A percentile compares a stretch with the other conserved stretches of the same genome.
Conservation (phyloP, 2,888 invertebrate species). For the Torymus auratus region DNA sequence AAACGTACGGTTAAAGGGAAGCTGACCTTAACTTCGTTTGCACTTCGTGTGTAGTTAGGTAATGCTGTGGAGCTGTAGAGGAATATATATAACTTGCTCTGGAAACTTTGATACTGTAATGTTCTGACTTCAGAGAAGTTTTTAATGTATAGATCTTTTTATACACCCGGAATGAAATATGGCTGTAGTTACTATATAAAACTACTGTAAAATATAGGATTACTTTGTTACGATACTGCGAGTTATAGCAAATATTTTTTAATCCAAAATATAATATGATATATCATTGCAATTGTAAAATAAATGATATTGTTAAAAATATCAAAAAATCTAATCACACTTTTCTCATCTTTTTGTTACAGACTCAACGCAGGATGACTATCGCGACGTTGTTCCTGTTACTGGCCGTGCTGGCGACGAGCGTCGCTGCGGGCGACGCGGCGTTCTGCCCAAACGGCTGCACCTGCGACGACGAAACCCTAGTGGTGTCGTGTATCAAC, state of each 20-base stretch:
- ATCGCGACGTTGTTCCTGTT: constrained; percentile 39
- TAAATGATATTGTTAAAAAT: neutral
- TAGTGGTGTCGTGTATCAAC: constrained; percentile 90
- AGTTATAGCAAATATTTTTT: too few relatives aligned
- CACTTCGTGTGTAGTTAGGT: neutral
- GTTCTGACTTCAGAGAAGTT: neutral
- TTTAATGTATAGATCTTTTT: too few relatives aligned
- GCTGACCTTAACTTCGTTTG: neutral
- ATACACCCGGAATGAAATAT: too few relatives aligned
- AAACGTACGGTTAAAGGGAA: too few relatives aligned
- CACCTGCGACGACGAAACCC: constrained; percentile 92
- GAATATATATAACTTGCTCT: neutral
- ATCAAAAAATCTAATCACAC: neutral
- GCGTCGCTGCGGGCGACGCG: constrained; percentile 70
- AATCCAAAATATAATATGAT: neutral
- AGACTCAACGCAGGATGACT: constrained; percentile 42
- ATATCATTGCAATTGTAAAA: too few relatives aligned
- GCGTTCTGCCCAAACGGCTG: constrained; percentile 92
- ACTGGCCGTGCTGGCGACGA: constrained; percentile 56
- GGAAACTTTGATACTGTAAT: neutral
- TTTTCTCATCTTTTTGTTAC: constrained; percentile 39
- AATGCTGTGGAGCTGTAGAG: neutral
- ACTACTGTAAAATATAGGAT: too few relatives aligned
- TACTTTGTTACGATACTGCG: too few relatives aligned
- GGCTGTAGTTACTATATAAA: too few relatives aligned